These are phyloP conservation scores for Takifugu ocellatus DNA, from an alignment of 2,797 vertebrate genomes.

Conservation along the genomic window DNA sequence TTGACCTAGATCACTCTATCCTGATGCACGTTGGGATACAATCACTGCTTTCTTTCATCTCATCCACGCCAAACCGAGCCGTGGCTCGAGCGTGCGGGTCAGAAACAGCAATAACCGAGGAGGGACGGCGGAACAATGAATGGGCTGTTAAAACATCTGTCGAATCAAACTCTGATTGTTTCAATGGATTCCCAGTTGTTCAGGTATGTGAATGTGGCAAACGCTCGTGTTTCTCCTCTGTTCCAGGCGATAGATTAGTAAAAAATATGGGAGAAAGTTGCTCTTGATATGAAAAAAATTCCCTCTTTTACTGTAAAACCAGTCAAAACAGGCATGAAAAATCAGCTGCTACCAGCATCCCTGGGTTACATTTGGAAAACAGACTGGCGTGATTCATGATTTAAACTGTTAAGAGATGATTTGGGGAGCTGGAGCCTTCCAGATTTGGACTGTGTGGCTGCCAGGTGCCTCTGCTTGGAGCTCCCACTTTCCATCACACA, in stretches of 20 bases:
- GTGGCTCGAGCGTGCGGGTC: conserved; percentile 7
- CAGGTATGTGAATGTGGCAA: conserved; percentile 28
- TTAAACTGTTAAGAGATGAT: conserved; percentile 33
- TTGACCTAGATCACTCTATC: too few relatives aligned
- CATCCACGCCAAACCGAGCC: background rate
- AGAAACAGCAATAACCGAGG: background rate
- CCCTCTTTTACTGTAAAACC: background rate
- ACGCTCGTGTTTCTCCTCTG: background rate
- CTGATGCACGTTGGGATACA: too few relatives aligned
- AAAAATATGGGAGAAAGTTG: background rate
- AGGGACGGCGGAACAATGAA: conserved; percentile 30
- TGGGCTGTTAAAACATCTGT: conserved; percentile 19
- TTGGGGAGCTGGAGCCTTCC: conserved; percentile 17
- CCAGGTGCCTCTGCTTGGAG: conserved; percentile 27
- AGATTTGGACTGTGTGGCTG: conserved; percentile 22
- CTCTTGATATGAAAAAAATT: background rate
- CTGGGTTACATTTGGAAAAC: conserved; percentile 28
- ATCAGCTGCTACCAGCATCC: conserved; percentile 23
- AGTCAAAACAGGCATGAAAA: background rate
- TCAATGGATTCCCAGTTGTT: conserved; percentile 32
- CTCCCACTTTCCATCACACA: conserved; percentile 51
- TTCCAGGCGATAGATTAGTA: background rate
- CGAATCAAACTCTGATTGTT: conserved; percentile 17
- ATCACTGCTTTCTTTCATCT: background rate
- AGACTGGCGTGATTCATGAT: conserved; percentile 25